Conservation (phyloP, 2,797 vertebrate genomes). For the Hippoglossus hippoglossus region DNA sequence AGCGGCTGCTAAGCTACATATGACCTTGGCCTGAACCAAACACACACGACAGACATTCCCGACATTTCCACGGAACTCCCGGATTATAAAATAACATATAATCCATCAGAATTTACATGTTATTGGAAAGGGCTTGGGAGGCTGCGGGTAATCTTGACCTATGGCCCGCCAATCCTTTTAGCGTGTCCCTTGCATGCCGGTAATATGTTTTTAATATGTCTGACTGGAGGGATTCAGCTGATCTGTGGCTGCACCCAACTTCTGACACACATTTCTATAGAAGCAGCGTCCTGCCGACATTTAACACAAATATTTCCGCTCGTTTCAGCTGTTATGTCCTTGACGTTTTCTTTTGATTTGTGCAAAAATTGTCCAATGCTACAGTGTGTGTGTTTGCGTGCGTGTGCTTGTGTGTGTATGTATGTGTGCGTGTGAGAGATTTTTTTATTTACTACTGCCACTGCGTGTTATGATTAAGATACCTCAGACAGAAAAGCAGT, state of each 20-base stretch:
- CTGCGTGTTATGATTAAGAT: conserved; percentile 24
- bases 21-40: conserved; percentile 49
- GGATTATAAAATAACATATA: conserved; percentile 56
- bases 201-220: conserved; percentile 62
- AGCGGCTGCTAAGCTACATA: conserved; percentile 31
- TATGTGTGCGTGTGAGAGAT: not conserved
- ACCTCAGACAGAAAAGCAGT: conserved; percentile 48
- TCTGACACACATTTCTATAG: conserved; percentile 31
- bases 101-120: conserved; percentile 55
- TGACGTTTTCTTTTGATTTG: not conserved
- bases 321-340: not conserved
- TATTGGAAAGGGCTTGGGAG: conserved; percentile 54
- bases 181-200: conserved; percentile 27
- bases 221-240: conserved; percentile 52
- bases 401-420: not conserved
- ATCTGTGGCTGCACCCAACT: conserved; percentile 31
- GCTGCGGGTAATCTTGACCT: conserved; percentile 57
- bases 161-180: conserved; percentile 48
- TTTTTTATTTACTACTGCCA: not conserved
- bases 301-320: conserved; percentile 30
- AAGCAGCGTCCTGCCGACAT: conserved; percentile 18
- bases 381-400: not conserved
- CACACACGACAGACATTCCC: conserved; percentile 57
- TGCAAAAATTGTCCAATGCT: not conserved
- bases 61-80: conserved; percentile 26